Evolutionary conservation across 2,797 vertebrate genomes (phyloP), one percentile per base, ranked within the genome.

Genomic region (Denticeps clupeoides): DNA sequence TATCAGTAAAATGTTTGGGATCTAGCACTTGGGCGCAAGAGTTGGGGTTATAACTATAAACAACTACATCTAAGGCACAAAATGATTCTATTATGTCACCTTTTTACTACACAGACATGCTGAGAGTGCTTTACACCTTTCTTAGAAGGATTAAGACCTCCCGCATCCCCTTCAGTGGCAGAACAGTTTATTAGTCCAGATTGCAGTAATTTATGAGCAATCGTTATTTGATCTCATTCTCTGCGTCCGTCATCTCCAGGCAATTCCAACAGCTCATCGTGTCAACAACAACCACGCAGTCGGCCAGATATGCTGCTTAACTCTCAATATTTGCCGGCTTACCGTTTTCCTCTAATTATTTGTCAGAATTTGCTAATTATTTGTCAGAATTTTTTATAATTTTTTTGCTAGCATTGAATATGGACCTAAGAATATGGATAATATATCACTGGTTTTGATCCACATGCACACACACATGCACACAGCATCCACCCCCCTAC

Each of bases 261-360:
- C 10, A 13, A 64, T 69, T 63, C 16, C 37, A 37, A 16, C 35
- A 21, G 35, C 35, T 18, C 35, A 19, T 35, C 21, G 35, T 19
- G 35, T 38, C 32, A 35, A 12, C 35, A 38, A 38, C 33, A 37
- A 13, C 32, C 18, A 2, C 31, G 35, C 8, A 21, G 9, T 10
- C 10, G 38, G 38, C 38, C 38, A 38, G 38, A 38, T 35, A 38
- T 38, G 18, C 38, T 35, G 38, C 18, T 38, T 4, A 19, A 38
- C 35, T 38, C 35, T 38, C 21, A 38, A 38, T 38, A 38, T 38
- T 21, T 38, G 38, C 35, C 9, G 38, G 35, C 33, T 16, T 37
- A 33, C 38, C 35, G 38, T 10, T 19, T 38, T 4, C 8, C 8
- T 18, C 35, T 11, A 18, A 21, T 38, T 35, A 16, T 11, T 16